phyloP scores from a whole-genome alignment of 2,113 vertebrate species.

The Athene noctua region DNA sequence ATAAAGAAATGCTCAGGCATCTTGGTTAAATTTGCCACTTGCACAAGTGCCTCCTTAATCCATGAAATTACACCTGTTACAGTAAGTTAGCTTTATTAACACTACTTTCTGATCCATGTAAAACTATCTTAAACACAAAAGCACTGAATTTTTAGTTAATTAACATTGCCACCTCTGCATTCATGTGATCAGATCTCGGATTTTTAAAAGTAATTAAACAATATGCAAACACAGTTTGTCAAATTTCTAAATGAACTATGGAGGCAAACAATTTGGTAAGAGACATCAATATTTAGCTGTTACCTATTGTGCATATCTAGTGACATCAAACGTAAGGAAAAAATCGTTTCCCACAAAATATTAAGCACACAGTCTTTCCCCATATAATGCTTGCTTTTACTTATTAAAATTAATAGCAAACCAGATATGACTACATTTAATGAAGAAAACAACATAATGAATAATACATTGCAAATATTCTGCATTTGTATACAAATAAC shows the following conservation, averaged over 20 bases:
- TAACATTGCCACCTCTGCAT: slow-evolving; percentile 67
- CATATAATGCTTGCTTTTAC: background rate
- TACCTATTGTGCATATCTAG: background rate
- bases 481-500: background rate
- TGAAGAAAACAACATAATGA: background rate
- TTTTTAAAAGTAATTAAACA: slow-evolving; percentile 75
- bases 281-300: background rate
- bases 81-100: slow-evolving; percentile 80
- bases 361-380: background rate
- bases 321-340: background rate
- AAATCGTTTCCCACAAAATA: background rate
- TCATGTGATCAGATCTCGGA: slow-evolving; percentile 52
- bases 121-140: slow-evolving; percentile 72
- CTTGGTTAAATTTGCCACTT: background rate
- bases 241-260: background rate
- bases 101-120: slow-evolving; percentile 73
- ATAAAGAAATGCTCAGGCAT: background rate
- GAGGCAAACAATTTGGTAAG: background rate
- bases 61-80: slow-evolving; percentile 87
- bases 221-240: slow-evolving; percentile 38
- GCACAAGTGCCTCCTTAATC: slow-evolving; percentile 72
- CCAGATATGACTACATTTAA: background rate
- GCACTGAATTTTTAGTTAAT: slow-evolving; percentile 76
- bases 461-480: background rate
- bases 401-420: background rate